Percentiles rank a stretch among this genome's conserved stretches.
phyloP scores from a whole-genome alignment of 2,888 invertebrate species.

The Parascotia fuliginaria region DNA sequence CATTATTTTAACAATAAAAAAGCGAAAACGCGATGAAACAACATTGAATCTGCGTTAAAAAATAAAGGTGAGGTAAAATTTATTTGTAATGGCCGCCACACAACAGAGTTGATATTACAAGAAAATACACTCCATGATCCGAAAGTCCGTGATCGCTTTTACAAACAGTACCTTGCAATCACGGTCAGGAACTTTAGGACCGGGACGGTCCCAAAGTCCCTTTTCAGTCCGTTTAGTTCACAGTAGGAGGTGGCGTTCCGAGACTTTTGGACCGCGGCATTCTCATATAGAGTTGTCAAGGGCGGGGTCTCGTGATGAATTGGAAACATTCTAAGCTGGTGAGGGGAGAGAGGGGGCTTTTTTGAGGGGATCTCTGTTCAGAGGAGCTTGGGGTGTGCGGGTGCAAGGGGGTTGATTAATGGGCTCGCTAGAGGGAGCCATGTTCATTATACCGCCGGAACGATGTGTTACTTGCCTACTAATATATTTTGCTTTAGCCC shows the following conservation, averaged over 20 bases:
- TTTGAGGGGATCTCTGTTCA: constrained; percentile 70
- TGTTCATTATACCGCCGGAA: constrained; percentile 83
- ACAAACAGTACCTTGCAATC: constrained; percentile 41
- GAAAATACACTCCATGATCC: constrained; percentile 68
- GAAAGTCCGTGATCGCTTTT: constrained; percentile 53
- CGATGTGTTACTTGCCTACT: constrained; percentile 83
- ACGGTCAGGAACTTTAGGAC: constrained; percentile 48
- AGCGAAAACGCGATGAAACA: constrained; percentile 50
- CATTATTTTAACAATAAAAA: constrained; percentile 38
- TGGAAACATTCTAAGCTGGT: constrained; percentile 80
- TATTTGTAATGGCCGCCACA: constrained; percentile 77
- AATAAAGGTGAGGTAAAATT: constrained; percentile 70
- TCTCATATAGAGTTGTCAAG: constrained; percentile 87
- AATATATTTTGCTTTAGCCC: constrained; percentile 79
- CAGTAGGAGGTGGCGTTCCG: constrained; percentile 49
- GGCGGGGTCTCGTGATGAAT: constrained; percentile 87
- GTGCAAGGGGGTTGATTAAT: constrained; percentile 78
- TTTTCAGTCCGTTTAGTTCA: constrained; percentile 31
- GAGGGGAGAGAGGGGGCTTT: constrained; percentile 69
- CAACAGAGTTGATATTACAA: constrained; percentile 68
- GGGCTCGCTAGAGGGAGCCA: constrained; percentile 79
- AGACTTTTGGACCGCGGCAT: constrained; percentile 66
- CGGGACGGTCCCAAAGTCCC: constrained; percentile 50
- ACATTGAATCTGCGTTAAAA: constrained; percentile 65
- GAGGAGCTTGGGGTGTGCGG: constrained; percentile 58